Conservation (phyloP, 2,888 invertebrate species). For the Perdita meconis region DNA sequence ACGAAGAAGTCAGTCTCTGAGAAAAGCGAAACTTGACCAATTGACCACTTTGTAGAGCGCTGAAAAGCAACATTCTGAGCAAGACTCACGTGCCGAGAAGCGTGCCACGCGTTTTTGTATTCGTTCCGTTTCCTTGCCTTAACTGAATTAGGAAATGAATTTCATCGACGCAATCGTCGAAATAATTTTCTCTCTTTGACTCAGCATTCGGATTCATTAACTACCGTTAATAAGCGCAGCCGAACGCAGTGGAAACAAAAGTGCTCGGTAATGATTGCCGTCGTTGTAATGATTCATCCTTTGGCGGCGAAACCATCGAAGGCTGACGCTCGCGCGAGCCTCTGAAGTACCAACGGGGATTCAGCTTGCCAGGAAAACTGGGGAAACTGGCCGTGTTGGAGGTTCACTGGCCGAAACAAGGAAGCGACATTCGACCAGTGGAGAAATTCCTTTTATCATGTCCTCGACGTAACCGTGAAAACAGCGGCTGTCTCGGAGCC, state of each 20-base stretch:
- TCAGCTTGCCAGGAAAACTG: neutral
- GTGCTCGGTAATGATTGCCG: slow-evolving; percentile 36
- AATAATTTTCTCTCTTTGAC: slow-evolving; percentile 56
- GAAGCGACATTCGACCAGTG: neutral
- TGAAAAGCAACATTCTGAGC: neutral
- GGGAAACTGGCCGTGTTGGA: neutral
- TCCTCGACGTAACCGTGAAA: slow-evolving; percentile 38
- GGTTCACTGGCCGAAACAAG: neutral
- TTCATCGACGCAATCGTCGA: neutral
- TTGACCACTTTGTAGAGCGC: neutral
- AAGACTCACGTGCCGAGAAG: neutral
- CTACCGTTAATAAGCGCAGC: slow-evolving; percentile 51
- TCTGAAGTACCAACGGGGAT: neutral
- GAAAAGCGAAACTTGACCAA: neutral
- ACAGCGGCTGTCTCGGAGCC: slow-evolving; percentile 29
- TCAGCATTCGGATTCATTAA: slow-evolving; percentile 41
- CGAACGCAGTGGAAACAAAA: slow-evolving; percentile 58
- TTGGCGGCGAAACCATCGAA: slow-evolving; percentile 14
- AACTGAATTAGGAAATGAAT: slow-evolving; percentile 42
- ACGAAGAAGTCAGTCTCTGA: neutral
- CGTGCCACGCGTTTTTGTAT: slow-evolving; percentile 21
- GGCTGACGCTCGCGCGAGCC: slow-evolving; percentile 10
- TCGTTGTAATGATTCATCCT: slow-evolving; percentile 42
- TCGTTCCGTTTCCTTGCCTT: slow-evolving; percentile 21
- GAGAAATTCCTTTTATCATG: slow-evolving; percentile 4